phyloP scores from a whole-genome alignment of 2,888 invertebrate species.

The Gortyna flavago region DNA sequence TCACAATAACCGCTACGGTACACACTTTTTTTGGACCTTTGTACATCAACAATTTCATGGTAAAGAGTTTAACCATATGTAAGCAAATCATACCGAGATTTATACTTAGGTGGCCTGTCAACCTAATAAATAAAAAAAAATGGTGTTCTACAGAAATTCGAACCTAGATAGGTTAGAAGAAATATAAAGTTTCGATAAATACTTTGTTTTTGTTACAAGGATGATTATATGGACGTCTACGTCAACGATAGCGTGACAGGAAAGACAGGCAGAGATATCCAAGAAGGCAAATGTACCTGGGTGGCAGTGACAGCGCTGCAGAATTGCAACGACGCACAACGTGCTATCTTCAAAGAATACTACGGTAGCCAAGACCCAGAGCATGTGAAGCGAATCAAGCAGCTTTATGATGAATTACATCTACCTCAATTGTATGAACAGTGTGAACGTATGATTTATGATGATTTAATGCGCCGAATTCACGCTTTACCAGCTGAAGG shows the following conservation, averaged over 20 bases:
- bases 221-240: slow-evolving; percentile 48
- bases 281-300: slow-evolving; percentile 98
- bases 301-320: slow-evolving; percentile 95
- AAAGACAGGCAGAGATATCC: slow-evolving; percentile 93
- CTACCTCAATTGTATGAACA: slow-evolving; percentile 73
- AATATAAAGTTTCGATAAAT: neutral
- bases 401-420: slow-evolving; percentile 90
- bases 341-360: slow-evolving; percentile 88
- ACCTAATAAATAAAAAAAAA: neutral
- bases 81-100: neutral
- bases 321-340: slow-evolving; percentile 91
- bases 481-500: slow-evolving; percentile 20
- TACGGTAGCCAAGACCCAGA: slow-evolving; percentile 92
- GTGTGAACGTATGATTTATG: slow-evolving; percentile 5
- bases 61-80: neutral
- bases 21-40: neutral
- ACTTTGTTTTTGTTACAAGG: slow-evolving; percentile 6
- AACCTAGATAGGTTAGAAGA: neutral
- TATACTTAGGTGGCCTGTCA: neutral
- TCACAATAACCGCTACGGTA: neutral
- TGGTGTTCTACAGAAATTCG: neutral
- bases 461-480: slow-evolving; percentile 22
- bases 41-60: neutral
- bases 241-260: slow-evolving; percentile 26
- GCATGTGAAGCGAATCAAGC: slow-evolving; percentile 86